phyloP scores from a whole-genome alignment of 2,888 invertebrate genomes.

The Synergus umbraculus region DNA sequence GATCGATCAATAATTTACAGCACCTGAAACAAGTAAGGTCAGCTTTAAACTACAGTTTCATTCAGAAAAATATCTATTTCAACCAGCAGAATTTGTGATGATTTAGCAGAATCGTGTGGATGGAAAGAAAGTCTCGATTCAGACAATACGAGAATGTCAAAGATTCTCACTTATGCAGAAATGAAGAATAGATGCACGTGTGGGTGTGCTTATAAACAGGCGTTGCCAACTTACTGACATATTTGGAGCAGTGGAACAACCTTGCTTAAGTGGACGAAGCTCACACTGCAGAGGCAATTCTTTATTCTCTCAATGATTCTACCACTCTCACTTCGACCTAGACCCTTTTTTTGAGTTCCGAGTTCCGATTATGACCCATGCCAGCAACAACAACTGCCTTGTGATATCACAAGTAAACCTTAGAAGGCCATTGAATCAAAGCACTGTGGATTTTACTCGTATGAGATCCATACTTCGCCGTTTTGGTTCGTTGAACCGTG shows the following conservation, averaged over 20 bases:
- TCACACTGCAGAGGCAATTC: constrained; percentile 48
- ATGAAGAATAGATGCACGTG: too few relatives aligned
- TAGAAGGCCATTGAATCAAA: constrained; percentile 1
- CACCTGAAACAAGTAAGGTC: too few relatives aligned
- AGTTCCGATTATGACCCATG: too few relatives aligned
- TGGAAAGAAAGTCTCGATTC: too few relatives aligned
- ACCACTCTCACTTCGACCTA: neutral
- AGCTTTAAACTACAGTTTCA: too few relatives aligned
- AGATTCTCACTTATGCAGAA: too few relatives aligned
- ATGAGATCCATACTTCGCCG: neutral
- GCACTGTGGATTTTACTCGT: neutral
- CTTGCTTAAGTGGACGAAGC: constrained; percentile 50
- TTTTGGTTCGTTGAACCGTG: constrained; percentile 30
- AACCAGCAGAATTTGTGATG: too few relatives aligned
- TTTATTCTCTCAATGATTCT: constrained; percentile 48
- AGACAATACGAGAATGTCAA: too few relatives aligned
- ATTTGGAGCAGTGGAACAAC: constrained; percentile 61
- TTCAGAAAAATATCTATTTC: too few relatives aligned
- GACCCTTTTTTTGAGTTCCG: too few relatives aligned
- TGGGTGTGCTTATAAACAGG: too few relatives aligned
- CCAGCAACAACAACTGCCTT: neutral
- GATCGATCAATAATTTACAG: neutral
- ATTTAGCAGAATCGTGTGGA: too few relatives aligned
- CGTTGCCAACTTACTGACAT: constrained; percentile 47
- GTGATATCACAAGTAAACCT: neutral